Percentiles rank a stretch among this genome's conserved stretches.
These are phyloP conservation scores for Eclectus roratus DNA, from an alignment of 2,113 vertebrate species.

Conservation along the genomic window DNA sequence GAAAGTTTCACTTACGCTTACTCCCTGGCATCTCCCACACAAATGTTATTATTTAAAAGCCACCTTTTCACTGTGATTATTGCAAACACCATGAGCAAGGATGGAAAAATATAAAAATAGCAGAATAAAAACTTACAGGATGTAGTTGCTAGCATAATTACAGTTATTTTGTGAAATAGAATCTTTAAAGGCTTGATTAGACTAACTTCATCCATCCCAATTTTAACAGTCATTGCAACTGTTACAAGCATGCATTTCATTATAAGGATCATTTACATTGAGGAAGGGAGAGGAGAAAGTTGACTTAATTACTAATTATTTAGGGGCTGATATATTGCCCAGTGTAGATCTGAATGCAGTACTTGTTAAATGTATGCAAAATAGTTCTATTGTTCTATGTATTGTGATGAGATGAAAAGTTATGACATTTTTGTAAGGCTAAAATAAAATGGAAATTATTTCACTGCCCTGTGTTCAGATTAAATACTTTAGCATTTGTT, in stretches of 20 bases:
- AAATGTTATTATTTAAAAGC: not conserved
- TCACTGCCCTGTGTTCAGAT: not conserved
- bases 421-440: not conserved
- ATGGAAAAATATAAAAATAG: not conserved
- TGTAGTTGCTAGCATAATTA: not conserved
- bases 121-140: not conserved
- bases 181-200: not conserved
- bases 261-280: not conserved
- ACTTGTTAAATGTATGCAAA: not conserved
- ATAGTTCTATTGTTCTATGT: not conserved
- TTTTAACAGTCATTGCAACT: not conserved
- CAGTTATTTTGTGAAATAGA: not conserved
- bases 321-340: not conserved
- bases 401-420: not conserved
- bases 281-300: not conserved
- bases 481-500: not conserved
- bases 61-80: not conserved
- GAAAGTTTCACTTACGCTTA: not conserved
- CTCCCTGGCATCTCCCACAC: not conserved
- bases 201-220: not conserved
- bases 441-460: conserved; percentile 22
- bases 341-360: not conserved
- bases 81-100: not conserved
- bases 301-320: not conserved
- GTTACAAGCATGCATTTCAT: not conserved